phyloP scores from a whole-genome alignment of 2,888 invertebrate genomes.

The Drosophila maculinotata region DNA sequence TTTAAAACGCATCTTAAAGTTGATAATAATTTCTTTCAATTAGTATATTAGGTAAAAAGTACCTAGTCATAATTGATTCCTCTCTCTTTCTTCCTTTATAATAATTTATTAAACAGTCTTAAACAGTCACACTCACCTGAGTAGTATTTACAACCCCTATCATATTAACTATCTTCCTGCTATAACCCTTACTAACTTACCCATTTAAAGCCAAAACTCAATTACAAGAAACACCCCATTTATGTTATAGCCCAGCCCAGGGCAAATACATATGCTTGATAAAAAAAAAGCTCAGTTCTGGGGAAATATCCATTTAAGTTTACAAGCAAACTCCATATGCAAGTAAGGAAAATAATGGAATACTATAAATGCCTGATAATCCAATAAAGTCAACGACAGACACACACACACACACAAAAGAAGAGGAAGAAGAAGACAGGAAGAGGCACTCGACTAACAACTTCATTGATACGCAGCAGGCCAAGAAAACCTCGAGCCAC shows the following conservation, averaged over 20 bases:
- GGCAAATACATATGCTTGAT: conserved; percentile 46
- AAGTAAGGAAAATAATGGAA: conserved; percentile 40
- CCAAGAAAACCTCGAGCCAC: conserved; percentile 26
- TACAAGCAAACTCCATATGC: conserved; percentile 55
- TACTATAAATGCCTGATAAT: conserved; percentile 76
- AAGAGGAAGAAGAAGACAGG: conserved; percentile 19
- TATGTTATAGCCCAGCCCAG: conserved; percentile 10
- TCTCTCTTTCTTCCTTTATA: no score
- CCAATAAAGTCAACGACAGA: conserved; percentile 72
- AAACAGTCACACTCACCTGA: background rate
- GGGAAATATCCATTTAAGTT: conserved; percentile 49
- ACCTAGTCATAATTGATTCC: no score
- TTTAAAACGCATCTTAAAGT: no score
- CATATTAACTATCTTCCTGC: background rate
- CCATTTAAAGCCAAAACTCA: conserved; percentile 14
- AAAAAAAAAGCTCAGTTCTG: conserved; percentile 28
- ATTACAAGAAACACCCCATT: conserved; percentile 43
- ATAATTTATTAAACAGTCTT: background rate
- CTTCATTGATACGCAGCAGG: conserved; percentile 72
- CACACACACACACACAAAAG: conserved; percentile 6
- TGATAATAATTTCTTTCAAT: no score
- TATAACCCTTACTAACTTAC: background rate
- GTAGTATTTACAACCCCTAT: background rate
- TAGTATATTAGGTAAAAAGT: no score
- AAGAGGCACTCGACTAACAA: conserved; percentile 70